These are phyloP conservation scores for Exaiptasia diaphana DNA, from an alignment of 64 coral and sea anemone species.

Conservation along the genomic window DNA sequence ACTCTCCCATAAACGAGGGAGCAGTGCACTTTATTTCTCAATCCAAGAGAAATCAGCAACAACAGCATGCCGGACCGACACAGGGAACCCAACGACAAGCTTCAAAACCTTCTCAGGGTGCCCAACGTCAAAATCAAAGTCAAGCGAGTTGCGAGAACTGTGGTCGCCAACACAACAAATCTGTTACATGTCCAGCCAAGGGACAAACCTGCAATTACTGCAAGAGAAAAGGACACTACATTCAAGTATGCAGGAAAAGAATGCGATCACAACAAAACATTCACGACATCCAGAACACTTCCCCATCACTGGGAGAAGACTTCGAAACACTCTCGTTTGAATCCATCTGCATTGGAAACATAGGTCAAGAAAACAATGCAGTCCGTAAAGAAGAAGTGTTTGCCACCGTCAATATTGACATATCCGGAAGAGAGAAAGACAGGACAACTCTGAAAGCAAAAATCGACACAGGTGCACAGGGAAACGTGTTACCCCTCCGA, in stretches of 20 bases:
- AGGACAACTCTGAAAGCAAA: constrained; percentile 40
- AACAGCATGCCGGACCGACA: no score
- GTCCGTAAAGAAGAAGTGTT: constrained; percentile 32
- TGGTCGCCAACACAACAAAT: constrained; percentile 10
- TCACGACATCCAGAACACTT: no score
- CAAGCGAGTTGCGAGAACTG: constrained; percentile 33
- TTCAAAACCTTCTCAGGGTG: no score
- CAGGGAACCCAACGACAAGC: no score
- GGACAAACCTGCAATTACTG: constrained; percentile 44
- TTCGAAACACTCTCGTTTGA: background rate
- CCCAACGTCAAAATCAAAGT: no score
- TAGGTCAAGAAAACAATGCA: background rate
- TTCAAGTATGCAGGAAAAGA: background rate
- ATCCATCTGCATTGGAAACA: background rate
- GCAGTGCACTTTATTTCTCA: no score
- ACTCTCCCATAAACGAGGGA: no score
- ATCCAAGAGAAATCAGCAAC: no score
- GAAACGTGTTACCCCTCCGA: constrained; percentile 38
- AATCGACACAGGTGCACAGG: constrained; percentile 53
- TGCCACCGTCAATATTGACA: background rate
- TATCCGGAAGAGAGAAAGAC: background rate
- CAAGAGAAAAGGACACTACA: constrained; percentile 33
- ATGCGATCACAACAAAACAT: background rate
- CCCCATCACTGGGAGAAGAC: background rate
- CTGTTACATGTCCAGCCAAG: constrained; percentile 41